Conservation (phyloP, 2,888 invertebrate genomes). For the Perizoma flavofasciatum region DNA sequence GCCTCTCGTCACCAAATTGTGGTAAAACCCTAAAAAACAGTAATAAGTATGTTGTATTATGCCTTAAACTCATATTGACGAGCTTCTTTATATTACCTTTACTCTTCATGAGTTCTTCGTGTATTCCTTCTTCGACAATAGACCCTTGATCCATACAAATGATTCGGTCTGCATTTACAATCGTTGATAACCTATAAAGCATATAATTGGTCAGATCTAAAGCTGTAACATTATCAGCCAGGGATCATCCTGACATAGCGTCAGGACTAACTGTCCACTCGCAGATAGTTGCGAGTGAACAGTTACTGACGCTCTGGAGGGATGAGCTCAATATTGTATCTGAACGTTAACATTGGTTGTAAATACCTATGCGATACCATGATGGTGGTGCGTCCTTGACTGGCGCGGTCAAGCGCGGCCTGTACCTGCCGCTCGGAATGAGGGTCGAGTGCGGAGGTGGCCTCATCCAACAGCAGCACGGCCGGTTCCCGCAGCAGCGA, state of each 20-base stretch:
- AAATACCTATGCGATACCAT: constrained; percentile 87
- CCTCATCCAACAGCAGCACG: constrained; percentile 90
- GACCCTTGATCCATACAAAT: constrained; percentile 88
- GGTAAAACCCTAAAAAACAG: constrained; percentile 61
- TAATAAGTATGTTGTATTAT: constrained; percentile 30
- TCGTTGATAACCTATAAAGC: constrained; percentile 85
- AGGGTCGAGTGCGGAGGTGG: constrained; percentile 92
- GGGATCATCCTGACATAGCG: too few species aligned
- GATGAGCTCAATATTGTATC: too few species aligned
- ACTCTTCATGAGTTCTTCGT: constrained; percentile 87
- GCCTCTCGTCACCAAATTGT: constrained; percentile 87
- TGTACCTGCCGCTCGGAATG: constrained; percentile 92
- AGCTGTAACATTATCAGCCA: too few species aligned
- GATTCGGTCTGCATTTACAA: constrained; percentile 88
- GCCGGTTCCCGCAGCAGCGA: constrained; percentile 90
- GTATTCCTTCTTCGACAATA: constrained; percentile 90
- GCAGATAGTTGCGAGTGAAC: too few species aligned
- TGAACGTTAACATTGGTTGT: not conserved
- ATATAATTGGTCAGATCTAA: not conserved
- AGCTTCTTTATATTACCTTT: constrained; percentile 68
- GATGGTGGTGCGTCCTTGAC: constrained; percentile 88
- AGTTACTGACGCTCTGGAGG: not conserved
- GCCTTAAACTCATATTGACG: too few species aligned
- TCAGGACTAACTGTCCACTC: too few species aligned
- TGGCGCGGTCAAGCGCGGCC: constrained; percentile 88